These are phyloP conservation scores for Enteromius treurensis DNA, from an alignment of 2,797 vertebrate species.

Conservation along the genomic window DNA sequence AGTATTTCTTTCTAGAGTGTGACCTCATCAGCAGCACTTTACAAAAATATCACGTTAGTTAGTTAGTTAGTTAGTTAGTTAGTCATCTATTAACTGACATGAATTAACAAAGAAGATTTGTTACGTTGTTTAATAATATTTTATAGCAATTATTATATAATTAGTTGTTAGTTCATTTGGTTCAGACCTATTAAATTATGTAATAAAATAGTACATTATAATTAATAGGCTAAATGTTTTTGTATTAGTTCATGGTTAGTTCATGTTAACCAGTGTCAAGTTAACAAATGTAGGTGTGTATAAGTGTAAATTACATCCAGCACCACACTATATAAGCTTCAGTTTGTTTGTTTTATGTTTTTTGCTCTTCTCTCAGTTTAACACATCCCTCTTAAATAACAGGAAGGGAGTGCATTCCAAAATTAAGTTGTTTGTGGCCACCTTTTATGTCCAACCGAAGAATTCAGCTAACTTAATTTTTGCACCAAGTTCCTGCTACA, in stretches of 20 bases:
- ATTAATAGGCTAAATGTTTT: not conserved
- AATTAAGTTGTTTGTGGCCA: conserved; percentile 76
- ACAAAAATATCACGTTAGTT: not conserved
- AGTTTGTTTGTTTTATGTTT: not conserved
- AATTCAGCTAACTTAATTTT: conserved; percentile 58
- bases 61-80: not conserved
- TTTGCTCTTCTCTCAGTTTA: conserved; percentile 66
- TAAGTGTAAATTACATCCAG: not conserved
- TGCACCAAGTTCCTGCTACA: conserved; percentile 55
- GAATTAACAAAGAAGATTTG: not conserved
- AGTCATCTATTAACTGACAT: not conserved
- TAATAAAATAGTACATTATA: not conserved
- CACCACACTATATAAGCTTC: conserved; percentile 41
- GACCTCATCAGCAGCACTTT: not conserved
- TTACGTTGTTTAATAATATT: not conserved
- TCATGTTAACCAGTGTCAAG: not conserved
- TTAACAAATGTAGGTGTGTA: not conserved
- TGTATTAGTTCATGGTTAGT: not conserved
- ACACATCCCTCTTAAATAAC: conserved; percentile 76
- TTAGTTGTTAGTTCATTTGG: not conserved
- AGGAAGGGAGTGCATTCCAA: conserved; percentile 77
- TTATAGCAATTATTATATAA: not conserved
- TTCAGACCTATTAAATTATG: not conserved
- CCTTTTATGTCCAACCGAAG: conserved; percentile 64
- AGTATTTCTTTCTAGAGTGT: not conserved